Base-by-base conservation (phyloP, 2,797 vertebrate genomes). In the Chanos chanos region DNA sequence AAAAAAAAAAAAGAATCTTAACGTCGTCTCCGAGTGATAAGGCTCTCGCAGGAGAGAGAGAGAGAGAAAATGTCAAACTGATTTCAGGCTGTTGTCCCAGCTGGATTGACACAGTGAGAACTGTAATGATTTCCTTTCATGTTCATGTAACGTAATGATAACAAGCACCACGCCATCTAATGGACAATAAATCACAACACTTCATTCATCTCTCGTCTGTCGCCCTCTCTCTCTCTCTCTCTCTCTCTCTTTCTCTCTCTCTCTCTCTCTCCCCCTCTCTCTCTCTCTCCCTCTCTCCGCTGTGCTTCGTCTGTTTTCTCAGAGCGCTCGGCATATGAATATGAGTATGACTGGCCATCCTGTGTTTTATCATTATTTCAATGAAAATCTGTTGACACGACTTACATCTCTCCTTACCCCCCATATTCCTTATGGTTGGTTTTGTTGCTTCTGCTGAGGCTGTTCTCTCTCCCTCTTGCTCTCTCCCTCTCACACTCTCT, bases 41-140 rank as follows among this genome's bases (percentile, higher is more conserved):
- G 40, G 30, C 19, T 10, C 41, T 53, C 27, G 18, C 44, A 12
- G 12, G 49, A 28, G 31, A 21, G 36, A n/a, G n/a, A n/a, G n/a
- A n/a, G 12, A 31, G 24, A 15, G 64, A 28, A 43, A 60, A 59
- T 60, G 48, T 48, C 57, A 54, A 15, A 34, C 36, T 44, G 18
- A 24, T 45, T 37, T 54, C 56, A 33, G 37, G 2, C 7, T 31
- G n/a, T 40, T 39, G 15, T 47, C 48, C 22, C 33, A 33, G 37
- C n/a, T 33, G 12, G 39, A 41, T 39, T 53, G 30, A 9, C 27
- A 15, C 28, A 13, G 50, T 43, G 37, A 21, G 18, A 31, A 37
- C 24, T 30, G 25, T 33, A 34, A 33, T 18, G 12, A 45, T 40
- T 71, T 45, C 33, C 15, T 39, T 12, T 27, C 39, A n/a, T 41